These are phyloP conservation scores for Heliconius hortense DNA, from an alignment of 2,888 invertebrate species.

Conservation along the genomic window DNA sequence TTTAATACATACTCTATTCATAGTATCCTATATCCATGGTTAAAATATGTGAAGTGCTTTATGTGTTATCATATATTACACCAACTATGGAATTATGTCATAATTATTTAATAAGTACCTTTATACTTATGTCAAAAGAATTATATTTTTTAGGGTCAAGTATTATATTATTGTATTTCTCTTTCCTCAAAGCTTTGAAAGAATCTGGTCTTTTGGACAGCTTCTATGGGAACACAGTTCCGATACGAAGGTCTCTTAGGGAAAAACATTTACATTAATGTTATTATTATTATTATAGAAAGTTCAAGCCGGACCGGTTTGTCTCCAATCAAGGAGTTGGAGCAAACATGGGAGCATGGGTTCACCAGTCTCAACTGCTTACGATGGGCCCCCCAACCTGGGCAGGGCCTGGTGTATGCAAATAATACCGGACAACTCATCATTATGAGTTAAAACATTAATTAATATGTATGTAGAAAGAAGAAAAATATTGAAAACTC, in stretches of 20 bases:
- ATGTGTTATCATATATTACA: too few relatives aligned
- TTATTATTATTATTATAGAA: constrained; percentile 56
- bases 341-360: constrained; percentile 84
- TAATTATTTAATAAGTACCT: too few relatives aligned
- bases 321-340: constrained; percentile 84
- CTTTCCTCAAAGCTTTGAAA: too few relatives aligned
- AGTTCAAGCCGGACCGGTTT: constrained; percentile 68
- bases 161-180: too few relatives aligned
- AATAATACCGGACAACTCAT: constrained; percentile 92
- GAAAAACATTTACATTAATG: not conserved
- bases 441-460: constrained; percentile 81
- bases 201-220: not conserved
- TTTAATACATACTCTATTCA: too few relatives aligned
- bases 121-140: too few relatives aligned
- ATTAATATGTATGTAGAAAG: not conserved
- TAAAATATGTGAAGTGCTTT: too few relatives aligned
- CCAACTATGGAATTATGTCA: too few relatives aligned
- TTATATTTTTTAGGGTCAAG: too few relatives aligned
- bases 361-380: constrained; percentile 91
- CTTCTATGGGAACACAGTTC: not conserved
- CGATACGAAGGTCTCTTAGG: not conserved
- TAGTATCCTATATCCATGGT: too few relatives aligned
- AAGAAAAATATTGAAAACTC: not conserved
- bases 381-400: constrained; percentile 91
- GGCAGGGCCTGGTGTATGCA: constrained; percentile 92